phyloP scores from a whole-genome alignment of 37 sponge, comb jelly and placozoan genomes.

The Mnemiopsis leidyi region DNA sequence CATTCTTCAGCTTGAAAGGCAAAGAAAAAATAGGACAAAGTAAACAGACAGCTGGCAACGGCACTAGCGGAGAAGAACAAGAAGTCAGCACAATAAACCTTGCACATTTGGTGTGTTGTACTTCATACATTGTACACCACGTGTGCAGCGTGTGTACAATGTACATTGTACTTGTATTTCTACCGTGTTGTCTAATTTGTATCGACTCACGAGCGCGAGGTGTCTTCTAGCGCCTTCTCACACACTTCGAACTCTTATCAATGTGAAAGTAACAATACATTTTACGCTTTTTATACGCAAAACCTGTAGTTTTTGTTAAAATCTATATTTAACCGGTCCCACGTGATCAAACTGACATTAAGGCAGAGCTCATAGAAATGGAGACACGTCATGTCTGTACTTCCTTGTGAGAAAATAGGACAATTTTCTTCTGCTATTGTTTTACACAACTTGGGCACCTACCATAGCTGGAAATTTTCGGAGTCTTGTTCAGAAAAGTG shows the following conservation, averaged over 20 bases:
- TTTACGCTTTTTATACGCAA: not conserved
- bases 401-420: too few species aligned
- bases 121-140: not conserved
- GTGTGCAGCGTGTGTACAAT: not conserved
- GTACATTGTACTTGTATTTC: not conserved
- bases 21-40: not conserved
- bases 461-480: too few species aligned
- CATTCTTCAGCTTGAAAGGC: not conserved
- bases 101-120: not conserved
- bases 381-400: too few species aligned
- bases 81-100: not conserved
- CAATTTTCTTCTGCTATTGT: not conserved
- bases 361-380: too few species aligned
- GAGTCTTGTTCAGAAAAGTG: too few species aligned
- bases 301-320: not conserved
- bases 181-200: not conserved
- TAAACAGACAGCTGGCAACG: not conserved
- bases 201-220: not conserved
- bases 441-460: not conserved
- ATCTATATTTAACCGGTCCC: not conserved
- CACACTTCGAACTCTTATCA: too few species aligned
- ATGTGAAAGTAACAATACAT: not conserved
- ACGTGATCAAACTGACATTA: too few species aligned
- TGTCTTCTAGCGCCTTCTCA: too few species aligned
- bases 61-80: not conserved